Evolutionary conservation across 2,888 invertebrate species (phyloP).

Genomic region (Gymnosoma rotundatum): DNA sequence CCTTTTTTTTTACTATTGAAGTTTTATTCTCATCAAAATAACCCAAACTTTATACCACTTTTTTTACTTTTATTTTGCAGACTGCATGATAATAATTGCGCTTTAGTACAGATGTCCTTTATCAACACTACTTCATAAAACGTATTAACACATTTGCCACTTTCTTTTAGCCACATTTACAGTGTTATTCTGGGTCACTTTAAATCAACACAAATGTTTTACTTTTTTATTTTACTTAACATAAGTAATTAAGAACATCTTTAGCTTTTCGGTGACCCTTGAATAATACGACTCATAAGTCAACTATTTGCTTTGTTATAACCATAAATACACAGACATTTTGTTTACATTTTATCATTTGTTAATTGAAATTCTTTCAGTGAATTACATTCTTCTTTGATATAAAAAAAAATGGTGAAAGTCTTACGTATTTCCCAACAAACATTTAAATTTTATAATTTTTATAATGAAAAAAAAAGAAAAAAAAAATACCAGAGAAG

Average conservation of each 20-base stretch:
- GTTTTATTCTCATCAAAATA: no score
- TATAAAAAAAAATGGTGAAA: no score
- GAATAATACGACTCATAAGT: conserved; percentile 22
- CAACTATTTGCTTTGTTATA: conserved; percentile 27
- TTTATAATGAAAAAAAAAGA: no score
- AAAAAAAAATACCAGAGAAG: no score
- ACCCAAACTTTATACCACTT: no score
- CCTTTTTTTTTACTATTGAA: no score
- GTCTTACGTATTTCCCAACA: no score
- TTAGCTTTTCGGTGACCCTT: conserved; percentile 26
- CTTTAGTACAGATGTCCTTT: background rate
- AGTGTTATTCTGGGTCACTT: background rate
- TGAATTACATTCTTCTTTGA: no score
- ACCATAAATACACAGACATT: background rate
- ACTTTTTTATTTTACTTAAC: conserved; percentile 22
- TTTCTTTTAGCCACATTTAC: background rate
- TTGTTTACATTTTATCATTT: conserved; percentile 17
- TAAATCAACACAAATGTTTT: conserved; percentile 12
- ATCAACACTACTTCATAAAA: background rate
- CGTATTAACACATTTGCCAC: background rate
- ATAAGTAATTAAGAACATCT: conserved; percentile 55
- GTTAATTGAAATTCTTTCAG: conserved; percentile 29
- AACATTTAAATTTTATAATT: no score
- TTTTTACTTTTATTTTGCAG: background rate
- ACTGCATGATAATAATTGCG: background rate